Conservation (phyloP, 1,140 invertebrate genomes). For the Fopius arisanus region DNA sequence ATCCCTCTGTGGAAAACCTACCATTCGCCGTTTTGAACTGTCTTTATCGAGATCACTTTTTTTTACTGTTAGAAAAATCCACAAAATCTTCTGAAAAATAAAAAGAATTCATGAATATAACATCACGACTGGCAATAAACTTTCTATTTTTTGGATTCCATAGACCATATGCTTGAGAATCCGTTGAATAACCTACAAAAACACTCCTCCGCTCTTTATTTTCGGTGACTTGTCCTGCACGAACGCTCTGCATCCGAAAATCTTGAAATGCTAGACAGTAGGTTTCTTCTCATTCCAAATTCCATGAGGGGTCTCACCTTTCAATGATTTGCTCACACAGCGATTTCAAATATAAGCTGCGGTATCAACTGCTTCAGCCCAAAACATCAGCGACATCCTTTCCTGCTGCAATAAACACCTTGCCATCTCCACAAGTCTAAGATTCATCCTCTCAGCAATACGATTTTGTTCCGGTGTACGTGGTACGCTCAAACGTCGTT, state of each 20-base stretch:
- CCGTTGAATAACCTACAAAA: slow-evolving; percentile 45
- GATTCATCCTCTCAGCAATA: slow-evolving; percentile 43
- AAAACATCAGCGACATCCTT: slow-evolving; percentile 29
- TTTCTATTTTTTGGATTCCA: slow-evolving; percentile 36
- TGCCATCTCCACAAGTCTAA: slow-evolving; percentile 41
- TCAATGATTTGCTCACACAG: slow-evolving; percentile 10
- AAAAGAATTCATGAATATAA: background rate
- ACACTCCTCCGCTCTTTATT: slow-evolving; percentile 42
- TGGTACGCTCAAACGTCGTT: background rate
- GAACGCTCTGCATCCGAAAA: slow-evolving; percentile 36
- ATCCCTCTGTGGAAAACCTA: background rate
- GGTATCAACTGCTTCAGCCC: slow-evolving; percentile 37
- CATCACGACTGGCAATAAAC: slow-evolving; percentile 28
- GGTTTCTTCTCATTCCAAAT: slow-evolving; percentile 30
- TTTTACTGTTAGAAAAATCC: background rate
- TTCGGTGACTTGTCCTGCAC: slow-evolving; percentile 32
- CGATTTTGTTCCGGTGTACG: slow-evolving; percentile 45
- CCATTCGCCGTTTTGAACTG: background rate
- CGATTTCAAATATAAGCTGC: slow-evolving; percentile 36
- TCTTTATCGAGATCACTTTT: background rate
- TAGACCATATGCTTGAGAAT: slow-evolving; percentile 44
- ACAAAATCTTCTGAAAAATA: background rate
- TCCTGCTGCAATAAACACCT: slow-evolving; percentile 38
- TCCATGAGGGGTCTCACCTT: slow-evolving; percentile 36
- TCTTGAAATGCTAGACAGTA: slow-evolving; percentile 31